These are phyloP conservation scores for Rambutsinella grinnellia DNA, from an alignment of 2,888 invertebrate species.

Conservation along the genomic window DNA sequence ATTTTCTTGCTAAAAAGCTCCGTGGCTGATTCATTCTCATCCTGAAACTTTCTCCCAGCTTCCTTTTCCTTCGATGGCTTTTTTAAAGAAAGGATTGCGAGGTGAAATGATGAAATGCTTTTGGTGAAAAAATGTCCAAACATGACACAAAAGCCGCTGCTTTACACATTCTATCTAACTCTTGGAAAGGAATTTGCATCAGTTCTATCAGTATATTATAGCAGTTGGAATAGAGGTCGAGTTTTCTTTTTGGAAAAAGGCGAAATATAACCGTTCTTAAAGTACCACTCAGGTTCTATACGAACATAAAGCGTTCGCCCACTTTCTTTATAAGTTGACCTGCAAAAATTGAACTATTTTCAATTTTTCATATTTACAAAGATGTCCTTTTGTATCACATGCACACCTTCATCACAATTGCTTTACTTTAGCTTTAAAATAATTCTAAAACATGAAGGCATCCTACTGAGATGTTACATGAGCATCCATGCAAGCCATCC, in stretches of 20 bases:
- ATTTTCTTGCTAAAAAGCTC: neutral
- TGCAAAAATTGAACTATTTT: neutral
- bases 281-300: no score
- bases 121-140: neutral
- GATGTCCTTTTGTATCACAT: neutral
- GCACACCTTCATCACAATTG: neutral
- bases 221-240: no score
- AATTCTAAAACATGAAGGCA: neutral
- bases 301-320: no score
- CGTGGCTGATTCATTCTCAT: slow-evolving; percentile 9
- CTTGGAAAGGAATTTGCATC: no score
- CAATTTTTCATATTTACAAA: slow-evolving; percentile 3
- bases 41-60: neutral
- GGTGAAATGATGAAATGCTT: slow-evolving; percentile 23
- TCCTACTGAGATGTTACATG: neutral
- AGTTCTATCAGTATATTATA: no score
- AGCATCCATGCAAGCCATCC: neutral
- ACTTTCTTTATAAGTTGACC: neutral
- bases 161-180: no score
- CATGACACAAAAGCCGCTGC: neutral
- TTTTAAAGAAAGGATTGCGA: slow-evolving; percentile 3
- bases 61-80: neutral
- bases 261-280: neutral
- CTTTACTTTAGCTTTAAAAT: neutral
- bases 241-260: no score